Conservation (phyloP, 2,113 vertebrate genomes). For the Anoura caudifer region DNA sequence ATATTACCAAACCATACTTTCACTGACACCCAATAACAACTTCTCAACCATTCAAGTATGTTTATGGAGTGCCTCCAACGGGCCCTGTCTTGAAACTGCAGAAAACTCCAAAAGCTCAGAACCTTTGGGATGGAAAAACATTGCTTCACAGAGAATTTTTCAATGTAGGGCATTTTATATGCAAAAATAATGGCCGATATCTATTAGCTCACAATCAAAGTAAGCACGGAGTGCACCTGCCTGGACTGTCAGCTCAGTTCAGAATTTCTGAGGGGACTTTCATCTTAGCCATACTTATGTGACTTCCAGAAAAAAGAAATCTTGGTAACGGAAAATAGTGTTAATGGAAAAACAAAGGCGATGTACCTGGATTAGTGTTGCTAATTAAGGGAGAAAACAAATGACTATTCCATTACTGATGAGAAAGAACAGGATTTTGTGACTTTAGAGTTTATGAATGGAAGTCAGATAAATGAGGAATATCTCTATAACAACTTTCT, state of each 20-base stretch:
- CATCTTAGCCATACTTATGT: background rate
- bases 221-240: background rate
- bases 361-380: background rate
- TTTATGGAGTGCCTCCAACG: background rate
- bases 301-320: background rate
- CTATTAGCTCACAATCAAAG: background rate
- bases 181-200: background rate
- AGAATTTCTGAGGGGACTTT: background rate
- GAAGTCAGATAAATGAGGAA: background rate
- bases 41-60: background rate
- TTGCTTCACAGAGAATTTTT: background rate
- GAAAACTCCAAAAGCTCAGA: background rate
- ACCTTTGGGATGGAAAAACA: background rate
- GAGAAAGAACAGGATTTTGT: slow-evolving; percentile 38
- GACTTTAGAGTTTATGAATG: background rate
- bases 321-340: background rate
- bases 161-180: background rate
- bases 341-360: slow-evolving; percentile 41
- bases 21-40: background rate
- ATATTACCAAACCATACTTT: background rate
- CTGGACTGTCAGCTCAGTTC: background rate
- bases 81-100: background rate
- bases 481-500: background rate
- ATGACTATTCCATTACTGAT: background rate
- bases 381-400: slow-evolving; percentile 43